Evolutionary conservation across 2,113 vertebrate genomes (phyloP), one percentile per base, ranked within the genome.

Genomic region (Grus americana): DNA sequence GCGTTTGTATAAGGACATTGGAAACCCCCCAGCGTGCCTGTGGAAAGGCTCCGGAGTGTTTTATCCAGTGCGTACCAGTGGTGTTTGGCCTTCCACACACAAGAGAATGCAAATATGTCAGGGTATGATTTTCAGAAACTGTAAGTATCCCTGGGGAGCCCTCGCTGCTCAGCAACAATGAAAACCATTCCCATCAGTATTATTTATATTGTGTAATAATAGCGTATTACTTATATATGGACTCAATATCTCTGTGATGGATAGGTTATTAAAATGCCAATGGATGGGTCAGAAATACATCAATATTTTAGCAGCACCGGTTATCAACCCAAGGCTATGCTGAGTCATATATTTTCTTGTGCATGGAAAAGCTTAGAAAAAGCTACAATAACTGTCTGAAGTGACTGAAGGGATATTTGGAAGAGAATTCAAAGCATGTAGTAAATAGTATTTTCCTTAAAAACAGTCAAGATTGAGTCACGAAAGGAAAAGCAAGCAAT

Each of bases 161-260:
- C 82, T 95, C 0, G 1, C 90, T 96, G 88, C 86, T 92, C 95
- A 92, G 96, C 87, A 90, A 90, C 96, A 97, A 95, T 92, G 89
- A 97, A 95, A 95, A 91, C 78, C 89, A 93, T 91, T 95, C 89
- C 94, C 78, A 96, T 96, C 92, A 93, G 74, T 96, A 83, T 96
- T 96, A 96, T 95, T 96, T 96, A 96, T 94, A 93, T 44, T 83
- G 67, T 96, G 89, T 90, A 96, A 95, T 97, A 95, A 97, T 82
- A 90, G 97, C 87, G 80, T 91, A 95, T 96, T 97, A 97, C 91
- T 97, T 95, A 92, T 74, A 95, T 93, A 97, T 79, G 81, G 91
- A 91, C 89, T 95, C 95, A 86, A 83, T 95, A 95, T 74, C 89
- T 86, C 81, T 32, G 44, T 91, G 97, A 97, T 92, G 84, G 93